These are phyloP conservation scores for Criorhina ranunculi DNA, from an alignment of 2,888 invertebrate genomes.

Conservation along the genomic window DNA sequence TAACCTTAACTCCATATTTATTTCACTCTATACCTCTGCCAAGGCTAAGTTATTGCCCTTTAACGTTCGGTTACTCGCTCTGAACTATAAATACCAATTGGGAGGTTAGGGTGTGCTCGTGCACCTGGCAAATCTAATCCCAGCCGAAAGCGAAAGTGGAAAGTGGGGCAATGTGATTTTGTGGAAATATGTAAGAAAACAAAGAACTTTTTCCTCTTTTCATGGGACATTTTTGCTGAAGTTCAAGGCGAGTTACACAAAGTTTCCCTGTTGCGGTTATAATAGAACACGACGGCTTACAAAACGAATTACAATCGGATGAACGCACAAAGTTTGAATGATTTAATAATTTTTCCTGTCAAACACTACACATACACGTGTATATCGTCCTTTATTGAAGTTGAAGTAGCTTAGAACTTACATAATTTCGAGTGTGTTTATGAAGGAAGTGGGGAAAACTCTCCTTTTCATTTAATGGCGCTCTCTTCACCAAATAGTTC, in stretches of 20 bases:
- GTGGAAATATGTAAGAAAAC: background rate
- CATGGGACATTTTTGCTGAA: background rate
- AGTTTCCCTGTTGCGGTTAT: conserved; percentile 19
- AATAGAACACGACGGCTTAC: conserved; percentile 39
- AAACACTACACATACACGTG: conserved; percentile 10
- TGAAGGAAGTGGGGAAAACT: background rate
- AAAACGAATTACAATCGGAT: conserved; percentile 39
- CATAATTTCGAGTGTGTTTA: background rate
- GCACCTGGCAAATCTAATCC: conserved; percentile 6
- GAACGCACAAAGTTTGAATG: conserved; percentile 42
- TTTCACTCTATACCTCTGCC: conserved; percentile 13
- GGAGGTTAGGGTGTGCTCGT: background rate
- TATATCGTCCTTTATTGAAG: conserved; percentile 7
- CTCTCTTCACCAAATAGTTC: background rate
- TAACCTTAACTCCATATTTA: conserved; percentile 6
- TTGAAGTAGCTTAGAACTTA: background rate
- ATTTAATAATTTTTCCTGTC: conserved; percentile 40
- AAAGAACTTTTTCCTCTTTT: background rate
- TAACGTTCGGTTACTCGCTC: conserved; percentile 30
- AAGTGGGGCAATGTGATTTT: conserved; percentile 25
- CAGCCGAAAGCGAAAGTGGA: conserved; percentile 32
- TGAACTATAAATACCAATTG: conserved; percentile 56
- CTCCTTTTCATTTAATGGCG: background rate
- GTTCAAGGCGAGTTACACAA: conserved; percentile 1
- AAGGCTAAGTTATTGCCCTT: conserved; percentile 59